phyloP scores from a whole-genome alignment of 2,888 invertebrate genomes.

The Orthosia incerta region DNA sequence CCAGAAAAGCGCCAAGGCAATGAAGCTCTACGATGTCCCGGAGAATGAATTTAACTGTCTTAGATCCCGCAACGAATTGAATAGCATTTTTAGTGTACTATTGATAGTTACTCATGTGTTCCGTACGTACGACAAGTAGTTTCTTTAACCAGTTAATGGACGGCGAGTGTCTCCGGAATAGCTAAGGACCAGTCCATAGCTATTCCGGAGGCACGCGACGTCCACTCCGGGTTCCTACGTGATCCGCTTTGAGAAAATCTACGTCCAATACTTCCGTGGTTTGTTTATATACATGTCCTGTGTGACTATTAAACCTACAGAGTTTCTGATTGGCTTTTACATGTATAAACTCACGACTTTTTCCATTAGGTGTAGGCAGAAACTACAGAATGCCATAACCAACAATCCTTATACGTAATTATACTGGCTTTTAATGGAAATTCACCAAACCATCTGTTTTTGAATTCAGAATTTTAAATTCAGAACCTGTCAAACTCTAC shows the following conservation, averaged over 20 bases:
- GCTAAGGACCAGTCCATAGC: conserved; percentile 71
- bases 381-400: not conserved
- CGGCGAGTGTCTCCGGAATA: conserved; percentile 77
- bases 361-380: not conserved
- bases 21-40: no score
- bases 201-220: conserved; percentile 77
- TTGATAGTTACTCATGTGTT: conserved; percentile 34
- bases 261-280: conserved; percentile 68
- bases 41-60: no score
- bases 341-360: not conserved
- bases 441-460: not conserved
- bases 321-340: not conserved
- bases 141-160: conserved; percentile 65
- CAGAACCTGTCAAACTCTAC: no score
- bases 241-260: conserved; percentile 75
- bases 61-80: no score
- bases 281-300: conserved; percentile 43
- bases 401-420: not conserved
- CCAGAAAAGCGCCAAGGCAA: no score
- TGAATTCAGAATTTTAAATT: no score
- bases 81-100: conserved; percentile 10
- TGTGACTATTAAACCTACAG: not conserved
- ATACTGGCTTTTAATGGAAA: not conserved
- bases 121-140: conserved; percentile 28
- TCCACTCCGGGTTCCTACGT: conserved; percentile 81